Percentiles rank a stretch among this genome's conserved stretches.
phyloP scores from a whole-genome alignment of 2,888 invertebrate species.

The Endomychus coccineus region DNA sequence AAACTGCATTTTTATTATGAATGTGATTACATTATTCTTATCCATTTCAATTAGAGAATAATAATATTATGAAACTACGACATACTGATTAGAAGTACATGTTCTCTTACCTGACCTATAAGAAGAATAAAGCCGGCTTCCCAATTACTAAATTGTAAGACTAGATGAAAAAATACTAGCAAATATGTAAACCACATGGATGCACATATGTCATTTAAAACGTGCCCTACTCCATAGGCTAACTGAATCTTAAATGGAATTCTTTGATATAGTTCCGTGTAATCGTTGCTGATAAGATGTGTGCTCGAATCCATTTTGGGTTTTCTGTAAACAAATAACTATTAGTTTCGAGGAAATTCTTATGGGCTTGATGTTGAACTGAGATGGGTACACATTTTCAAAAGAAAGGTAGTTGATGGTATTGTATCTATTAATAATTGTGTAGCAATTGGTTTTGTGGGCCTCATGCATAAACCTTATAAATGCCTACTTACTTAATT shows the following conservation, averaged over 20 bases:
- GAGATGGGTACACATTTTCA: too few species aligned
- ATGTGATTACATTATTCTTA: too few species aligned
- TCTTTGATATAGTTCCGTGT: slow-evolving; percentile 46
- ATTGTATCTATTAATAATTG: too few species aligned
- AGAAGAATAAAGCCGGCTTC: slow-evolving; percentile 62
- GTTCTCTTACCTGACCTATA: slow-evolving; percentile 73
- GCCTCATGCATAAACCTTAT: too few species aligned
- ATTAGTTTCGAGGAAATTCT: too few species aligned
- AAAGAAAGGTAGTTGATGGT: too few species aligned
- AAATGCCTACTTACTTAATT: too few species aligned
- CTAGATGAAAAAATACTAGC: slow-evolving; percentile 69
- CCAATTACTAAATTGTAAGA: slow-evolving; percentile 51
- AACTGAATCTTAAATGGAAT: slow-evolving; percentile 44
- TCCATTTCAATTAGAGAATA: too few species aligned
- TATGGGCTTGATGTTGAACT: too few species aligned
- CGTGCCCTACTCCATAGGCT: slow-evolving; percentile 74
- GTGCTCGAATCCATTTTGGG: slow-evolving; percentile 27
- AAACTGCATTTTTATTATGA: too few species aligned
- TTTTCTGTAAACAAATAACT: slow-evolving; percentile 1
- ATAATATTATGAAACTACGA: slow-evolving; percentile 50
- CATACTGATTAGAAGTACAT: too few species aligned
- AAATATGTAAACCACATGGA: slow-evolving; percentile 95
- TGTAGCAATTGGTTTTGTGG: too few species aligned
- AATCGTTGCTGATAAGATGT: slow-evolving; percentile 38
- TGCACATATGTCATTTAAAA: slow-evolving; percentile 88